Conservation (phyloP, 2,797 vertebrate genomes). For the Rhinatrema bivittatum region DNA sequence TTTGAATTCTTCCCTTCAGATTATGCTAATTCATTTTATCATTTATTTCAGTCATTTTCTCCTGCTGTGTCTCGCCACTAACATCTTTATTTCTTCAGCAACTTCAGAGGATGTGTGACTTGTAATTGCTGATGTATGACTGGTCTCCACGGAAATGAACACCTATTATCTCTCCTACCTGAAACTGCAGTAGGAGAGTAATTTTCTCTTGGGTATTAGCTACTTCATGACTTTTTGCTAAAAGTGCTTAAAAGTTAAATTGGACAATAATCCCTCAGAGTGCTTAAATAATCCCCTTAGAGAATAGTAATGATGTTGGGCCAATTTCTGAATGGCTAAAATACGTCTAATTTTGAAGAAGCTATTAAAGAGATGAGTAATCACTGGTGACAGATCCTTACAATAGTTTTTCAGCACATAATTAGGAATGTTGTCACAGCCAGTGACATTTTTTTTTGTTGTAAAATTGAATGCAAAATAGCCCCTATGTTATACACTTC, state of each 20-base stretch:
- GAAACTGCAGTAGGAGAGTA: conserved; percentile 21
- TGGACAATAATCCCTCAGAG: conserved; percentile 28
- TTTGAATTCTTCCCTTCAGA: conserved; percentile 4
- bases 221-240: conserved; percentile 26
- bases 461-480: conserved; percentile 22
- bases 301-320: conserved; percentile 29
- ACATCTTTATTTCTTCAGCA: neutral
- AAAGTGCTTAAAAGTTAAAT: conserved; percentile 25
- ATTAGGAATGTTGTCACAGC: conserved; percentile 37
- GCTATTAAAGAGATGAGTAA: conserved; percentile 33
- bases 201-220: conserved; percentile 13
- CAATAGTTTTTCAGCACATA: conserved; percentile 40
- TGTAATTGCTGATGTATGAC: conserved; percentile 11
- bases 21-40: conserved; percentile 3
- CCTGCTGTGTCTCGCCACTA: neutral
- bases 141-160: conserved; percentile 12
- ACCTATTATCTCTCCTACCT: neutral
- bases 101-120: conserved; percentile 1
- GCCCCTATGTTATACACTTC: neutral
- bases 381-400: conserved; percentile 33
- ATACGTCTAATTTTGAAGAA: conserved; percentile 26
- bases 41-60: neutral
- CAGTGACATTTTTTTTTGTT: conserved; percentile 20
- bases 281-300: conserved; percentile 23
- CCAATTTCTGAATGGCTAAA: conserved; percentile 39